A percentile compares a stretch with the other conserved stretches of the same genome.
Evolutionary conservation across 30 jellyfish, hydroid and myxozoan genomes (phyloP).

Genomic region (Pelagia noctiluca): DNA sequence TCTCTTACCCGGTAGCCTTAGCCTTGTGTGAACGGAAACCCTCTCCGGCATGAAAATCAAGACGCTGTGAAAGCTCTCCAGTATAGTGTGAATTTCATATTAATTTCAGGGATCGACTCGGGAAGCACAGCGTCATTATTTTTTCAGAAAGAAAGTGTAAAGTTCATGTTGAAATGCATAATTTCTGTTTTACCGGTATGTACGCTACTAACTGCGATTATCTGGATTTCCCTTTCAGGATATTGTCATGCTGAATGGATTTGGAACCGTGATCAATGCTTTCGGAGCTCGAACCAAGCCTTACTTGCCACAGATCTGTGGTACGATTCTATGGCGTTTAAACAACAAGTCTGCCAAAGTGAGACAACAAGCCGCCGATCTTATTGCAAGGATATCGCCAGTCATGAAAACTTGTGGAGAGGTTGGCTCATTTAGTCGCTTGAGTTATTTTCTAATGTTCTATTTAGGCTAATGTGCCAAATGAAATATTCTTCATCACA

Average conservation of each 20-base stretch:
- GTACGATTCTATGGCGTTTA: constrained; percentile 99
- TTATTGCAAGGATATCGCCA: constrained; percentile 94
- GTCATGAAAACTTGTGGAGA: constrained; percentile 99
- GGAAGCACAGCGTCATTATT: no score
- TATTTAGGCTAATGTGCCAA: no score
- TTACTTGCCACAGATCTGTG: constrained; percentile 99
- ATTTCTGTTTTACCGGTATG: neutral
- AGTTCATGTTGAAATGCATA: no score
- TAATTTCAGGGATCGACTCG: no score
- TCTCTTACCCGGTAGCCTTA: no score
- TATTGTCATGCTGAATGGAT: constrained; percentile 97
- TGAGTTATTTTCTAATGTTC: no score
- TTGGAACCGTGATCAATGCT: constrained; percentile 99
- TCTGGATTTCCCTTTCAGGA: constrained; percentile 64
- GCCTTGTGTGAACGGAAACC: no score
- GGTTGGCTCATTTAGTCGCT: constrained; percentile 66
- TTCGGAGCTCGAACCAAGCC: constrained; percentile 98
- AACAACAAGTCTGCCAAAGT: constrained; percentile 97
- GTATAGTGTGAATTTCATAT: no score
- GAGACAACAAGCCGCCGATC: constrained; percentile 99
- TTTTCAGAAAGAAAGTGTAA: no score
- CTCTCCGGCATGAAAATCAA: no score
- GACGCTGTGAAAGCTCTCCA: no score
- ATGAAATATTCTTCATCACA: no score
- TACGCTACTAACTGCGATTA: neutral